Evolutionary conservation across 2,888 invertebrate species (phyloP).

Genomic region (Athalia cordata): DNA sequence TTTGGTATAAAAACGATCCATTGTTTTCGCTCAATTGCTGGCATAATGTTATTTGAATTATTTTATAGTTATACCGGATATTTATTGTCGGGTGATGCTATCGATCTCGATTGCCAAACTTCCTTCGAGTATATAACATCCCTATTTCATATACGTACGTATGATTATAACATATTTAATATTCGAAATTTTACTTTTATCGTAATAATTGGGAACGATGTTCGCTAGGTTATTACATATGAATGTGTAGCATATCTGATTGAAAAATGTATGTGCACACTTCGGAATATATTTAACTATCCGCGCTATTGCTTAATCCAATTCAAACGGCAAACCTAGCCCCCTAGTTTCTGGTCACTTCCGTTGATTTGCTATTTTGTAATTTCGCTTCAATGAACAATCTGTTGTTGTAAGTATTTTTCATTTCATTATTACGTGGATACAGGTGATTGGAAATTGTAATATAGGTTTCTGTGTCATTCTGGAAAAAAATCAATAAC

Average conservation of each 20-base stretch:
- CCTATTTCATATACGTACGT: conserved; percentile 5
- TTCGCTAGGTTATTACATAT: conserved; percentile 2
- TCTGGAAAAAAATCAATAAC: too few species aligned
- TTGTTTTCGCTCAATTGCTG: conserved; percentile 26
- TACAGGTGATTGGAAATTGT: background rate
- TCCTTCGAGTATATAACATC: conserved; percentile 22
- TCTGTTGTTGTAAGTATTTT: background rate
- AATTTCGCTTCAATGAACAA: conserved; percentile 19
- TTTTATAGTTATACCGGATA: conserved; percentile 11
- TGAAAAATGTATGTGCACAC: background rate
- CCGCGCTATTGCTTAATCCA: conserved; percentile 3
- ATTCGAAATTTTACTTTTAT: background rate
- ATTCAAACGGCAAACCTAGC: background rate
- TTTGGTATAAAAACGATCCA: background rate
- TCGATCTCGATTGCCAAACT: conserved; percentile 39
- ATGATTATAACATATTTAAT: background rate
- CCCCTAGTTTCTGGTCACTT: conserved; percentile 3
- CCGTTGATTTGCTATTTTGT: background rate
- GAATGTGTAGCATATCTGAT: background rate
- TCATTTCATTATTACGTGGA: background rate
- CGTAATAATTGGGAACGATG: conserved; percentile 36
- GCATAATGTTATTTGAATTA: background rate
- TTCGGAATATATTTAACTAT: too few species aligned
- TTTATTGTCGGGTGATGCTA: conserved; percentile 37
- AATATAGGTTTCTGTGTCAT: background rate